Conservation (phyloP, 1,140 invertebrate species). For the Ceratoteleas bidentatus region DNA sequence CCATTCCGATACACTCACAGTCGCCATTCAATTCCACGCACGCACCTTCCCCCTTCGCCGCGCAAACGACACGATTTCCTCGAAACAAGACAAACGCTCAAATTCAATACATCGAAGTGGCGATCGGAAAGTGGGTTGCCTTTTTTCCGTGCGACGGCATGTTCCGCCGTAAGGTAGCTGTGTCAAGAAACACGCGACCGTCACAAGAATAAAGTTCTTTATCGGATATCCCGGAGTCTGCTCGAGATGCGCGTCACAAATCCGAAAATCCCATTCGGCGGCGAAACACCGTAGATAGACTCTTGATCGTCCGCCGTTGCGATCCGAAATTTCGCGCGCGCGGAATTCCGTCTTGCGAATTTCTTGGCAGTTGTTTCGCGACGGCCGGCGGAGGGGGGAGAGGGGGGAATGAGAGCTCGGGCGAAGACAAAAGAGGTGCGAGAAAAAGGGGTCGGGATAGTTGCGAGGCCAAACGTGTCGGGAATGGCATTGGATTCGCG, state of each 20-base stretch:
- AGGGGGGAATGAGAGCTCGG: no score
- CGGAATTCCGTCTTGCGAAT: conserved; percentile 49
- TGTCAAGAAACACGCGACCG: conserved; percentile 52
- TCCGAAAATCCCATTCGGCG: conserved; percentile 60
- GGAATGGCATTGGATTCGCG: conserved; percentile 65
- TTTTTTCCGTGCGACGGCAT: conserved; percentile 11
- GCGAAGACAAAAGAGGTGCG: conserved; percentile 63
- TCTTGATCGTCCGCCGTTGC: conserved; percentile 48
- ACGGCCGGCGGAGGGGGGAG: conserved; percentile 23
- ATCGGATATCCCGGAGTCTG: conserved; percentile 60
- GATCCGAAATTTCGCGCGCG: no score
- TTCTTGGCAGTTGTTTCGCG: conserved; percentile 64
- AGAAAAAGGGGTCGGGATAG: conserved; percentile 58
- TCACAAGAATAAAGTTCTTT: conserved; percentile 65
- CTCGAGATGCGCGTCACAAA: conserved; percentile 62
- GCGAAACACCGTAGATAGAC: conserved; percentile 53
- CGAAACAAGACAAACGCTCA: background rate
- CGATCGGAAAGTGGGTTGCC: conserved; percentile 14
- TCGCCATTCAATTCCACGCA: no score
- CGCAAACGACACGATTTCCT: conserved; percentile 1
- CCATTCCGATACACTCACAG: no score
- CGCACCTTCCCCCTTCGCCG: no score
- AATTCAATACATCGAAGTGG: conserved; percentile 28
- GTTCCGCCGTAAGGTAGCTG: conserved; percentile 29
- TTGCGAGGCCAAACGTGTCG: conserved; percentile 64